Conservation (phyloP, 2,888 invertebrate species). For the Phlogophora meticulosa region DNA sequence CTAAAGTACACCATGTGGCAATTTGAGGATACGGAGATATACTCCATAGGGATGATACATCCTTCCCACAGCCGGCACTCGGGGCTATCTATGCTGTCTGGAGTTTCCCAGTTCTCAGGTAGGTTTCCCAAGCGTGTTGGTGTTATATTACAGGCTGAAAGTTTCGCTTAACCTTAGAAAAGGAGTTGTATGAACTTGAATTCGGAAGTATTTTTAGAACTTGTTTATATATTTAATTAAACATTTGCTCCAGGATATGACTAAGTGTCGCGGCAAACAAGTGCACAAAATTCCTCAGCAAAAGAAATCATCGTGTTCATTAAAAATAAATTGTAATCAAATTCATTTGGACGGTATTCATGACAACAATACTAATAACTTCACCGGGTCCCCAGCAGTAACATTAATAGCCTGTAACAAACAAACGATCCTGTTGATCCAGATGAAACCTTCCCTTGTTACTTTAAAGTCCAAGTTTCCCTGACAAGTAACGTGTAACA, state of each 20-base stretch:
- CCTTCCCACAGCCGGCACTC: constrained; percentile 93
- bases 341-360: constrained; percentile 57
- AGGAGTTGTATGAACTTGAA: constrained; percentile 14
- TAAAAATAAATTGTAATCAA: constrained; percentile 28
- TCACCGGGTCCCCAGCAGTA: constrained; percentile 50
- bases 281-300: neutral
- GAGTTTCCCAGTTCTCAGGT: constrained; percentile 88
- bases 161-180: constrained; percentile 5
- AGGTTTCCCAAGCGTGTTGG: constrained; percentile 50
- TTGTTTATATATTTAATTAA: neutral
- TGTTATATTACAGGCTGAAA: constrained; percentile 22
- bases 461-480: constrained; percentile 33
- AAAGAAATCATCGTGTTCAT: constrained; percentile 7
- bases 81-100: constrained; percentile 91
- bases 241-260: constrained; percentile 2
- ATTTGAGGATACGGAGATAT: constrained; percentile 94
- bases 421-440: constrained; percentile 37
- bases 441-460: constrained; percentile 8
- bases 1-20: constrained; percentile 91
- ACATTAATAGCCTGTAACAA: constrained; percentile 56
- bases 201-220: constrained; percentile 5
- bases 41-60: constrained; percentile 96
- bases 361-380: constrained; percentile 50
- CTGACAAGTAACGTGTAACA: constrained; percentile 33
- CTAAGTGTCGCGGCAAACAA: neutral